phyloP scores from a whole-genome alignment of 2,113 vertebrate genomes.

The Ictalurus punctatus region DNA sequence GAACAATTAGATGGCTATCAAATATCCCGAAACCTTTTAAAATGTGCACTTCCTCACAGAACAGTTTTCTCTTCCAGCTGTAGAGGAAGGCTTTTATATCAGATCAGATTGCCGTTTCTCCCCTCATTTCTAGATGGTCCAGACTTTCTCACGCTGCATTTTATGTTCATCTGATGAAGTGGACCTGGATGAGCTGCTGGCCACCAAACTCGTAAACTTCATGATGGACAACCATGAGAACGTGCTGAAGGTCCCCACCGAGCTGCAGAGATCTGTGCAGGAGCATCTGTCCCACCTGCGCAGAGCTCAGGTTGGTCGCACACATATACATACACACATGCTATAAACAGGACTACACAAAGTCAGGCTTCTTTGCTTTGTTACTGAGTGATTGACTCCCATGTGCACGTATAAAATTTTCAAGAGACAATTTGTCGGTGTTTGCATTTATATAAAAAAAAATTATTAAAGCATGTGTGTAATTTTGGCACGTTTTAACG shows the following conservation, averaged over 20 bases:
- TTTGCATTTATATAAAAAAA: no score
- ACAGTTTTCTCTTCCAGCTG: no score
- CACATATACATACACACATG: neutral
- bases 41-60: no score
- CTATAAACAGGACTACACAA: neutral
- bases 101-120: no score
- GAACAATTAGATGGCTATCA: no score
- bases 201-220: constrained; percentile 82
- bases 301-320: constrained; percentile 75
- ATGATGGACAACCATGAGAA: constrained; percentile 83
- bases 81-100: no score
- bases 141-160: constrained; percentile 83
- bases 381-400: neutral
- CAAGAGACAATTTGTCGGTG: no score
- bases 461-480: no score
- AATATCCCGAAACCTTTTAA: no score
- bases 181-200: constrained; percentile 84
- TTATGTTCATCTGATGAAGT: constrained; percentile 83
- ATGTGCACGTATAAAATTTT: neutral
- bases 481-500: no score
- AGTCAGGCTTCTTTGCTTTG: neutral
- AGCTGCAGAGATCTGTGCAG: constrained; percentile 77
- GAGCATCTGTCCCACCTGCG: constrained; percentile 76
- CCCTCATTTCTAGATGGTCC: constrained; percentile 73
- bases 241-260: constrained; percentile 73